Conservation (phyloP, 2,888 invertebrate species). For the Leistus spinibarbis region DNA sequence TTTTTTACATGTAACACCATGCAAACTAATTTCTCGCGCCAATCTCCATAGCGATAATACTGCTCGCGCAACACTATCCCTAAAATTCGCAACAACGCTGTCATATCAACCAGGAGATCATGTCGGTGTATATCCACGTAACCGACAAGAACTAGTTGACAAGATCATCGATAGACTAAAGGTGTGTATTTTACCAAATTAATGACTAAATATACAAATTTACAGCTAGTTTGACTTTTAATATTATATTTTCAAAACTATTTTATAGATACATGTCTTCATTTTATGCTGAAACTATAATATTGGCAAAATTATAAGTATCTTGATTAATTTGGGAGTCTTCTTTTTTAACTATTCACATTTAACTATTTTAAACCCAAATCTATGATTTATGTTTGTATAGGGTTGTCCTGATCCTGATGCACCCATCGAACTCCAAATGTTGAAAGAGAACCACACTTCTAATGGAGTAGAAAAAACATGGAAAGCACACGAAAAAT, state of each 20-base stretch:
- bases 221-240: neutral
- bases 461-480: constrained; percentile 83
- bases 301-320: too few species aligned
- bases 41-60: constrained; percentile 69
- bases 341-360: neutral
- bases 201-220: neutral
- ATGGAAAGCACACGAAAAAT: constrained; percentile 85
- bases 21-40: constrained; percentile 64
- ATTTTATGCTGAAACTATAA: too few species aligned
- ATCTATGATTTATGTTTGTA: neutral
- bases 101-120: constrained; percentile 91
- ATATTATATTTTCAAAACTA: too few species aligned
- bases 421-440: constrained; percentile 75
- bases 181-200: constrained; percentile 2
- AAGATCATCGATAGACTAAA: constrained; percentile 72
- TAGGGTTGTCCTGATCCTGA: constrained; percentile 72
- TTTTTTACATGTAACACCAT: constrained; percentile 58
- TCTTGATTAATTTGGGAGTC: too few species aligned
- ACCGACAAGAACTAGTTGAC: constrained; percentile 78
- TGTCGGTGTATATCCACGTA: constrained; percentile 87
- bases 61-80: constrained; percentile 66
- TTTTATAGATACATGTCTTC: too few species aligned
- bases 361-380: neutral
- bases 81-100: constrained; percentile 67
- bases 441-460: constrained; percentile 85